Base-by-base conservation (phyloP, 2,797 vertebrate genomes). In the Epinephelus coioides region DNA sequence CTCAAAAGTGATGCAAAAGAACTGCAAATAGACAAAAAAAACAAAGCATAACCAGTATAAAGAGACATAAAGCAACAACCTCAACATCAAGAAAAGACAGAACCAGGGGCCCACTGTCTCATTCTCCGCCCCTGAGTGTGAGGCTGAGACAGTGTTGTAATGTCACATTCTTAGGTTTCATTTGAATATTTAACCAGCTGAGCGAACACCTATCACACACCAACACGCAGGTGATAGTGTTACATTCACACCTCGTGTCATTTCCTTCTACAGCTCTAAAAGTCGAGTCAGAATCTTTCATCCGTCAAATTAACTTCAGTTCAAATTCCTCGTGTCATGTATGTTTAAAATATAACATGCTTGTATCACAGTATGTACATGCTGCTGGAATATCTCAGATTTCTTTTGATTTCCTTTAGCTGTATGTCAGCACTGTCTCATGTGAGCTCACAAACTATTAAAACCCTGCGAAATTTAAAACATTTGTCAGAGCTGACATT, bases 131-230 rank as follows among this genome's bases (percentile, higher is more conserved):
- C 34, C 6, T 34, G 34, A 34, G 83, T 89, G 89, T 84, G 73
- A 86, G 54, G 55, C 66, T 55, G 30, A 76, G 66, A 34, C 65
- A 68, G 47, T 4, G 4, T n/a, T 78, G 72, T 43, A 62, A 64
- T 43, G 49, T 34, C 70, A 60, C 75, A 46, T 57, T 84, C 81
- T 93, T 89, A 38, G 69, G 81, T 94, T 91, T 84, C 92, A 79
- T 51, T 60, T 94, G 74, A 94, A 93, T 92, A 90, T 94, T 94
- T 92, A 88, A 91, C 66, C 69, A 74, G 66, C 60, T 71, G 73
- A 81, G 77, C 67, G 14, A 27, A 88, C 86, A 73, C 84, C 72
- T 91, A 63, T 79, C 63, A 68, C 73, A 71, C 75, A 63, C 40
- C 23, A 56, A 40, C 78, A 80, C 18, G 0, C 62, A 69, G 82